Evolutionary conservation across 2,888 invertebrate genomes (phyloP).

Genomic region (Eupithecia tripunctaria): DNA sequence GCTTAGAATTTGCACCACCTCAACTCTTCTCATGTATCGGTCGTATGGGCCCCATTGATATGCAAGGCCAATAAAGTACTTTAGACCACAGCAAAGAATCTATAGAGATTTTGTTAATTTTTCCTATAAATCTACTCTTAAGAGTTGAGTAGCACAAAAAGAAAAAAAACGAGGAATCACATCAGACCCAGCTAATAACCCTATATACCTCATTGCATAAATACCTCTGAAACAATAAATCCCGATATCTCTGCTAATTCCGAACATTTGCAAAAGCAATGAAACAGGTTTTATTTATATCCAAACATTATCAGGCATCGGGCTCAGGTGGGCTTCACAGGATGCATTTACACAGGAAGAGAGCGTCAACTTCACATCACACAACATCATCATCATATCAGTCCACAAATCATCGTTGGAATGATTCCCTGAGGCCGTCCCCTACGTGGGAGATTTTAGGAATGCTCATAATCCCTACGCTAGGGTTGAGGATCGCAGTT

Average conservation of each 20-base stretch:
- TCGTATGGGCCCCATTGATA: too few relatives aligned
- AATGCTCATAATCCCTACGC: too few relatives aligned
- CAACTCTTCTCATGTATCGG: too few relatives aligned
- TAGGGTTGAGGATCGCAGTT: too few relatives aligned
- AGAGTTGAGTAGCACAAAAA: too few relatives aligned
- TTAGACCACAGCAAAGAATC: background rate
- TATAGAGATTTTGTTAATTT: background rate
- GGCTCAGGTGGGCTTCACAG: background rate
- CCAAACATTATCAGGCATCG: background rate
- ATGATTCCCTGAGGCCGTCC: too few relatives aligned
- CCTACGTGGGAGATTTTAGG: too few relatives aligned
- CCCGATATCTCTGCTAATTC: background rate
- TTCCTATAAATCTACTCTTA: background rate
- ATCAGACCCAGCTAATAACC: background rate
- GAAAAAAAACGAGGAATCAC: too few relatives aligned
- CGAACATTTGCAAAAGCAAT: background rate
- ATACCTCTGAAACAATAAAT: background rate
- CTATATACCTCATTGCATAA: too few relatives aligned
- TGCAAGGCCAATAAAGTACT: too few relatives aligned
- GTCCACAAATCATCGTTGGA: too few relatives aligned
- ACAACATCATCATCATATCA: background rate
- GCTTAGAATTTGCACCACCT: too few relatives aligned
- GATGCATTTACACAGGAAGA: background rate
- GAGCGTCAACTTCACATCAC: background rate
- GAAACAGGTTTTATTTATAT: background rate